Evolutionary conservation across 2,888 invertebrate genomes (phyloP).

Genomic region (Amphipyra tragopoginis): DNA sequence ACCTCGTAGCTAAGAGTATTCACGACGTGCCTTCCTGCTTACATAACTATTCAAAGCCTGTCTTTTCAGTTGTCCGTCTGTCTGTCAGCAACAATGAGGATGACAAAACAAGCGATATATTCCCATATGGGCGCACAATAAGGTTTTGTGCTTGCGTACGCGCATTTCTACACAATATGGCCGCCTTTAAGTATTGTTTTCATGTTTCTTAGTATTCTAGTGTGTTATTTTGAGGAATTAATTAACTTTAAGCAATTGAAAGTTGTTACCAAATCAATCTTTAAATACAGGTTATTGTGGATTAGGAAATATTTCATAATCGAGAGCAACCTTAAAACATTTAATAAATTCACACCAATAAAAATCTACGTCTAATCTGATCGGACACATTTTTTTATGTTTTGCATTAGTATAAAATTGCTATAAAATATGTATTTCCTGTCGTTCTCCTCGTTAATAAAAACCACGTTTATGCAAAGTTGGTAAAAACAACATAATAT

Average conservation of each 20-base stretch:
- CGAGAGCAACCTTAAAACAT: slow-evolving; percentile 14
- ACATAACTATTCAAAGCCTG: slow-evolving; percentile 84
- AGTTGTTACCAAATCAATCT: slow-evolving; percentile 7
- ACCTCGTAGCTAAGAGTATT: slow-evolving; percentile 64
- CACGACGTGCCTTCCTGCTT: slow-evolving; percentile 69
- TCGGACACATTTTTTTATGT: slow-evolving; percentile 34
- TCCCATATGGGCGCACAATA: slow-evolving; percentile 87
- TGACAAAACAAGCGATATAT: slow-evolving; percentile 88
- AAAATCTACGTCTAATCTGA: slow-evolving; percentile 34
- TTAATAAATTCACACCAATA: slow-evolving; percentile 37
- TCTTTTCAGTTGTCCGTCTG: slow-evolving; percentile 88
- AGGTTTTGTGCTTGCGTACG: slow-evolving; percentile 74
- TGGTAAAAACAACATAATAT: slow-evolving; percentile 33
- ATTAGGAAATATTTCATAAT: slow-evolving; percentile 20
- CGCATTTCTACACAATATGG: slow-evolving; percentile 72
- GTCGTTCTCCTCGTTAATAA: slow-evolving; percentile 48
- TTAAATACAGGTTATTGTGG: slow-evolving; percentile 1
- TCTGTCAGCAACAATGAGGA: slow-evolving; percentile 85
- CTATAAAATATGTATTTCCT: slow-evolving; percentile 56
- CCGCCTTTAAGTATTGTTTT: slow-evolving; percentile 75
- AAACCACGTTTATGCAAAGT: slow-evolving; percentile 53
- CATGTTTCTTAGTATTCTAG: slow-evolving; percentile 63
- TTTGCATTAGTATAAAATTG: slow-evolving; percentile 50
- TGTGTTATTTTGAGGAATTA: slow-evolving; percentile 46
- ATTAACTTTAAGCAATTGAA: slow-evolving; percentile 43